Evolutionary conservation across 2,888 invertebrate genomes (phyloP).

Genomic region (Synanthedon formicaeformis): DNA sequence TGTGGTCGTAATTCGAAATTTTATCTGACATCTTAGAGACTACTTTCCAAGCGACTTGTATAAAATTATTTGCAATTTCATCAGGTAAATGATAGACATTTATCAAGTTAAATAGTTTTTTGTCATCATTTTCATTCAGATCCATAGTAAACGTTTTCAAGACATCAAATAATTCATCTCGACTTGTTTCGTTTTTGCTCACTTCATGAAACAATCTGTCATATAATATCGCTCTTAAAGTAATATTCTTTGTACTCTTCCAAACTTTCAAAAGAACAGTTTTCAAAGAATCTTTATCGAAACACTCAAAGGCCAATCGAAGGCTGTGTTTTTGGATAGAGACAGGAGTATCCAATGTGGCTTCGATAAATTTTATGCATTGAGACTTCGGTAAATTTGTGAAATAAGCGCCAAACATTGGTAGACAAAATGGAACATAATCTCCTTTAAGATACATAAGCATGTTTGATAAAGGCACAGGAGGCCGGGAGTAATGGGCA

Average conservation of each 20-base stretch:
- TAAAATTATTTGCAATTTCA: constrained; percentile 15
- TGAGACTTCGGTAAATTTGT: constrained; percentile 22
- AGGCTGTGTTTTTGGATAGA: constrained; percentile 40
- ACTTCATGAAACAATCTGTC: constrained; percentile 24
- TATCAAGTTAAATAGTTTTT: constrained; percentile 22
- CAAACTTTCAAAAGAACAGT: constrained; percentile 16
- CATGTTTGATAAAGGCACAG: constrained; percentile 22
- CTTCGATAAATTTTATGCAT: constrained; percentile 24
- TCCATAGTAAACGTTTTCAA: constrained; percentile 24
- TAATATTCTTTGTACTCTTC: constrained; percentile 31
- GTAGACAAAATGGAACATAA: constrained; percentile 28
- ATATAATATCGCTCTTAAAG: constrained; percentile 28
- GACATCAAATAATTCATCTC: constrained; percentile 21
- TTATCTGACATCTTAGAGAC: constrained; percentile 23
- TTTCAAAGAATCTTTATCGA: constrained; percentile 21
- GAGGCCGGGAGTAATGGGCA: constrained; percentile 27
- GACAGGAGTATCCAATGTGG: constrained; percentile 26
- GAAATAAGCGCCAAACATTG: constrained; percentile 28
- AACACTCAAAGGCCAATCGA: constrained; percentile 33
- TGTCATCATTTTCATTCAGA: constrained; percentile 29
- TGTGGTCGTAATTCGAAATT: constrained; percentile 14
- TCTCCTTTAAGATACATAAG: constrained; percentile 32
- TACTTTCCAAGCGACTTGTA: constrained; percentile 23
- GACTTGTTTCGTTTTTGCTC: constrained; percentile 8
- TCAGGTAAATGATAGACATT: constrained; percentile 15